These are phyloP conservation scores for Babyrousa celebensis DNA, from an alignment of 2,797 vertebrate genomes.

Conservation along the genomic window DNA sequence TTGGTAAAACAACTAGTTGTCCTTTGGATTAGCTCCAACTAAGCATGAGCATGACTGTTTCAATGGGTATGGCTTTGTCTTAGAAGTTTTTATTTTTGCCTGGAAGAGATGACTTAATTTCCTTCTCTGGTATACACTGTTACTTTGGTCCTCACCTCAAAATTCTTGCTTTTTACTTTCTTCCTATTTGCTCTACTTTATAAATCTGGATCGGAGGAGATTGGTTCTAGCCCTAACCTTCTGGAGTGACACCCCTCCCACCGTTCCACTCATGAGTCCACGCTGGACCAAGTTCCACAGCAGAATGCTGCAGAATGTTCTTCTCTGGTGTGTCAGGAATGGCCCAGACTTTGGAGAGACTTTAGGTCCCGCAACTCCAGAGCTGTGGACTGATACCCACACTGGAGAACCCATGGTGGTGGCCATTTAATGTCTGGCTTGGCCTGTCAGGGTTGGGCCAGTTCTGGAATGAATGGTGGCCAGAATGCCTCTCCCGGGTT, in stretches of 20 bases:
- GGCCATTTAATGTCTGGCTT: rapidly evolving
- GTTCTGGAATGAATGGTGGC: not conserved
- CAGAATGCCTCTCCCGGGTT: not conserved
- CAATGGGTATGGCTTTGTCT: not conserved
- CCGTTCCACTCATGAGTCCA: not conserved
- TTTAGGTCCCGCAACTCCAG: not conserved
- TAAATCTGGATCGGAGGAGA: constrained; percentile 13
- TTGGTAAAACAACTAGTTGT: not conserved
- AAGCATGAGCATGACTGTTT: not conserved
- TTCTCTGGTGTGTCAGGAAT: not conserved
- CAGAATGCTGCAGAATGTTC: not conserved
- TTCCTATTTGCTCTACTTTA: not conserved
- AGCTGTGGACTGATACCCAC: not conserved
- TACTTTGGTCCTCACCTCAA: not conserved
- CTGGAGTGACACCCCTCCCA: not conserved
- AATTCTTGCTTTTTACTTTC: not conserved
- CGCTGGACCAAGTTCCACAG: not conserved
- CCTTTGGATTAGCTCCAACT: not conserved
- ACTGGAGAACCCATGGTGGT: not conserved
- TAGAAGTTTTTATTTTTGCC: constrained; percentile 1
- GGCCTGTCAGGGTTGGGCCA: not conserved
- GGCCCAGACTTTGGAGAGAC: not conserved
- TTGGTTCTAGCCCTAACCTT: not conserved
- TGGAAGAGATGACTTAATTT: not conserved
- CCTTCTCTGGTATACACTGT: too few species aligned